phyloP scores from a whole-genome alignment of 2,797 vertebrate genomes.

The Erethizon dorsatum region DNA sequence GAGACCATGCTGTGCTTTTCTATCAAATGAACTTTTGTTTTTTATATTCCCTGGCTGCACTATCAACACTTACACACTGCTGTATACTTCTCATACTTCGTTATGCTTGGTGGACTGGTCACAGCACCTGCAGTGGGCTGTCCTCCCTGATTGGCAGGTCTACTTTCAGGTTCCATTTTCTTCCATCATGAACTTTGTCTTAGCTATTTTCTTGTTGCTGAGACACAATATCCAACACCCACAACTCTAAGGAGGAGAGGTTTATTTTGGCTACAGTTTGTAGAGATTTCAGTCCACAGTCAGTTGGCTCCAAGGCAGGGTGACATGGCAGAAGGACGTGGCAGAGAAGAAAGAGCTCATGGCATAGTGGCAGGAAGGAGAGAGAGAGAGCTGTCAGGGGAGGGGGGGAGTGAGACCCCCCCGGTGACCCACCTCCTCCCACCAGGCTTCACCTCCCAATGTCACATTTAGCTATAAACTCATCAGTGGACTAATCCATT shows the following conservation, averaged over 20 bases:
- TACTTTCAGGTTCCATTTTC: neutral
- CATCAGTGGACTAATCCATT: neutral
- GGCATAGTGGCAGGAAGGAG: neutral
- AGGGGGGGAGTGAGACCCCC: neutral
- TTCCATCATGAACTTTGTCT: neutral
- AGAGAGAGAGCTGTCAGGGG: neutral
- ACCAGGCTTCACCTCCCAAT: no score
- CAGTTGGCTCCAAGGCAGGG: neutral
- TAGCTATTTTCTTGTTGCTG: neutral
- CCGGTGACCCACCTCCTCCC: neutral
- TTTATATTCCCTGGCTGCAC: constrained; percentile 24
- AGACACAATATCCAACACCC: neutral
- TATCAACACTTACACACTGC: neutral
- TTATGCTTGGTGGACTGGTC: constrained; percentile 31
- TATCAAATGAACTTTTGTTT: neutral
- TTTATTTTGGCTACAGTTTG: neutral
- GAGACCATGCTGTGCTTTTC: neutral
- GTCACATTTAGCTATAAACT: no score
- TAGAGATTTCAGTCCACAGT: neutral
- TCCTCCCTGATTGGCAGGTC: neutral
- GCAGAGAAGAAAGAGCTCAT: neutral
- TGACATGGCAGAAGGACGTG: neutral
- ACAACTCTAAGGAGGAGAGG: neutral
- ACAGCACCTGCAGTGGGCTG: neutral
- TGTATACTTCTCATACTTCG: neutral